phyloP scores from a whole-genome alignment of 2,888 invertebrate genomes.

The Apodemia duryi region DNA sequence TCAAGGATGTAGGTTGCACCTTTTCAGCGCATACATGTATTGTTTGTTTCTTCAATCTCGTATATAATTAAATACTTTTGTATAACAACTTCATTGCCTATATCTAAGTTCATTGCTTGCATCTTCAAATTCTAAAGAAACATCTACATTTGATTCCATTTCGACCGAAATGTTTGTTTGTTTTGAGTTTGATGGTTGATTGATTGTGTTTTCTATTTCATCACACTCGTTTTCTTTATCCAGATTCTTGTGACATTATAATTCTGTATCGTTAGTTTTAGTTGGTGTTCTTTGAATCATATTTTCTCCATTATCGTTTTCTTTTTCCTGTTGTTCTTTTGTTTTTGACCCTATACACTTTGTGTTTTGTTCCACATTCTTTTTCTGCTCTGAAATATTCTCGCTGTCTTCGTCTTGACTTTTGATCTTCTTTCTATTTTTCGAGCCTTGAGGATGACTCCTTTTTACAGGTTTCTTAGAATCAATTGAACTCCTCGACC shows the following conservation, averaged over 20 bases:
- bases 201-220: conserved; percentile 7
- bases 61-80: too few relatives aligned
- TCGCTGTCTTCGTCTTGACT: conserved; percentile 21
- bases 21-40: too few relatives aligned
- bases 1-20: too few relatives aligned
- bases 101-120: too few relatives aligned
- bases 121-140: too few relatives aligned
- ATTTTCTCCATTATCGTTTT: background rate
- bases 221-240: conserved; percentile 15
- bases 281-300: too few relatives aligned
- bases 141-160: too few relatives aligned
- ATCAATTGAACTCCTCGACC: conserved; percentile 22
- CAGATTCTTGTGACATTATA: conserved; percentile 10
- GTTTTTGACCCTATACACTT: conserved; percentile 12
- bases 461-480: conserved; percentile 15
- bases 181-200: too few relatives aligned
- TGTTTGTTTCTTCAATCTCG: too few relatives aligned
- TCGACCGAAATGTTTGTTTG: too few relatives aligned
- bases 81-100: too few relatives aligned
- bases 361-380: conserved; percentile 11
- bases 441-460: background rate
- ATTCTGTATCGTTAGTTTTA: too few relatives aligned
- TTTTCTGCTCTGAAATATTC: conserved; percentile 15
- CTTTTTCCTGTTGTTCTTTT: background rate
- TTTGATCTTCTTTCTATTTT: conserved; percentile 19